phyloP scores from a whole-genome alignment of 35 echinoderm and acorn worm species.

The Chiridota heheva region DNA sequence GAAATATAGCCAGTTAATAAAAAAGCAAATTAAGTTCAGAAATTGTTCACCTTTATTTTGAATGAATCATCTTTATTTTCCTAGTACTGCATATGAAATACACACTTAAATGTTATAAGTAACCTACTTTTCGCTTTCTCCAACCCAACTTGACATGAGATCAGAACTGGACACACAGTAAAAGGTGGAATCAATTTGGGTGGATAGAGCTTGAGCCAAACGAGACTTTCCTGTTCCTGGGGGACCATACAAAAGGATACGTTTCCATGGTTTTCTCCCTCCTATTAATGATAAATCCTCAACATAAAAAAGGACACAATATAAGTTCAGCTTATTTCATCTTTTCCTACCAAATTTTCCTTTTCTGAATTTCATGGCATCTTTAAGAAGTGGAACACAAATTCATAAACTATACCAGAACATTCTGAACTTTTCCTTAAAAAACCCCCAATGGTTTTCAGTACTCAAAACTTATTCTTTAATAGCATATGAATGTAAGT shows the following conservation, averaged over 20 bases:
- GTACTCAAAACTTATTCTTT: no score
- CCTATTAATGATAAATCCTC: constrained; percentile 11
- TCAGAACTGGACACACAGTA: constrained; percentile 97
- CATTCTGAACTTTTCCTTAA: no score
- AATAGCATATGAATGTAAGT: no score
- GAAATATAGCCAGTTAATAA: no score
- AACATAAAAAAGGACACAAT: not conserved
- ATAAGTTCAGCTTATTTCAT: not conserved
- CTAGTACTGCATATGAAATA: no score
- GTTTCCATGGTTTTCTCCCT: constrained; percentile 80
- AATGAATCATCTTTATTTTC: no score
- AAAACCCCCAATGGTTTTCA: no score
- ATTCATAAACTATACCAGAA: no score
- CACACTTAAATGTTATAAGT: not conserved
- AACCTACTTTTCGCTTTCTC: constrained; percentile 93
- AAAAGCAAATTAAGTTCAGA: not conserved
- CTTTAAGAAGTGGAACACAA: no score
- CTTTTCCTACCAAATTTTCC: no score
- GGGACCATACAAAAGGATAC: constrained; percentile 88
- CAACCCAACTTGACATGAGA: constrained; percentile 93
- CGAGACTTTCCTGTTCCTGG: constrained; percentile 95
- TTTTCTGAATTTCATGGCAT: no score
- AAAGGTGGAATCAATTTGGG: constrained; percentile 86
- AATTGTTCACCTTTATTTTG: not conserved
- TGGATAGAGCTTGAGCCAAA: constrained; percentile 85